These are phyloP conservation scores for Nibea albiflora DNA, from an alignment of 2,113 vertebrate genomes.

Conservation along the genomic window DNA sequence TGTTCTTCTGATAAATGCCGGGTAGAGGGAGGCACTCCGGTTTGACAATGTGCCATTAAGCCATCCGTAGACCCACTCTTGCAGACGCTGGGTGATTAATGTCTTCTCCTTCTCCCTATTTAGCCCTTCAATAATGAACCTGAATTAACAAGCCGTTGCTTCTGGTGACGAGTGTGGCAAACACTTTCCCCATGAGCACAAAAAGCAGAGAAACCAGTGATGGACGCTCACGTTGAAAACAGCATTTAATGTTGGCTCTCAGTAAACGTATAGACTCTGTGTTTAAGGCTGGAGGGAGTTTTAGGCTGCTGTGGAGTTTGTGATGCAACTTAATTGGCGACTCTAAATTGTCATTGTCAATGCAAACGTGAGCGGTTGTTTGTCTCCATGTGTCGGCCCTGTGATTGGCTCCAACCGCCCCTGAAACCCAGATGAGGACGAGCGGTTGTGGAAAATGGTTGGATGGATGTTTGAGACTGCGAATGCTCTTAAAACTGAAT, in stretches of 20 bases:
- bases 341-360: too few relatives aligned
- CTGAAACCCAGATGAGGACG: too few relatives aligned
- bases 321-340: too few relatives aligned
- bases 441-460: too few relatives aligned
- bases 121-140: constrained; percentile 57
- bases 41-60: constrained; percentile 71
- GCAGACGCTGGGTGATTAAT: constrained; percentile 62
- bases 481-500: background rate
- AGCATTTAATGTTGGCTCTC: background rate
- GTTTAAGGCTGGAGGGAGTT: too few relatives aligned
- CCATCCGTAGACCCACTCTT: constrained; percentile 55
- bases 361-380: too few relatives aligned
- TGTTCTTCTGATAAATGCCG: constrained; percentile 68
- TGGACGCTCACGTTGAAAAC: too few relatives aligned
- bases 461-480: background rate
- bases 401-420: too few relatives aligned
- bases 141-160: constrained; percentile 59
- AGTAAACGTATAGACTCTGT: background rate
- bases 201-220: constrained; percentile 1
- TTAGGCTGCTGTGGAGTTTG: too few relatives aligned
- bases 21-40: constrained; percentile 48
- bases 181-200: constrained; percentile 3
- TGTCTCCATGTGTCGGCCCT: too few relatives aligned
- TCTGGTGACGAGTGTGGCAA: constrained; percentile 24
- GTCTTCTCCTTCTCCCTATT: constrained; percentile 57